Evolutionary conservation across 2,113 vertebrate species (phyloP).

Genomic region (Hyperopisus bebe): DNA sequence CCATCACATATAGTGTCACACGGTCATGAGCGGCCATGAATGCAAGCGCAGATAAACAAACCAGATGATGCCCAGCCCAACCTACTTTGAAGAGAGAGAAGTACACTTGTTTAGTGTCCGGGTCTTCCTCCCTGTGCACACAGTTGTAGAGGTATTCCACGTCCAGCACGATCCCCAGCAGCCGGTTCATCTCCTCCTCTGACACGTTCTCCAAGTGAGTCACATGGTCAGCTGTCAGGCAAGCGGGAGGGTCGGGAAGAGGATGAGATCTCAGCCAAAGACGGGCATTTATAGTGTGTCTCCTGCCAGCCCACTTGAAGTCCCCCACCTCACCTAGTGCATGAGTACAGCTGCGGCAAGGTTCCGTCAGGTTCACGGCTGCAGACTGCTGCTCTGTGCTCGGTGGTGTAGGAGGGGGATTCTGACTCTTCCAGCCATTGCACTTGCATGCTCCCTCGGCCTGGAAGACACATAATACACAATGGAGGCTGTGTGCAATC

Average conservation of each 20-base stretch:
- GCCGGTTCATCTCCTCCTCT: conserved; percentile 93
- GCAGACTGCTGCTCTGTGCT: conserved; percentile 79
- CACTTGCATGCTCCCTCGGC: conserved; percentile 96
- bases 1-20: not conserved
- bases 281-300: not conserved
- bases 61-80: not conserved
- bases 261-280: not conserved
- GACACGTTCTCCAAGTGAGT: conserved; percentile 93
- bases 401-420: conserved; percentile 88
- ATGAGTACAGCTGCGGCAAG: conserved; percentile 93
- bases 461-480: conserved; percentile 46
- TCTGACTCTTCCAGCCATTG: conserved; percentile 98
- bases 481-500: not conserved
- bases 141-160: conserved; percentile 96
- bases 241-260: not conserved
- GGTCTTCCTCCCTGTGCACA: conserved; percentile 96
- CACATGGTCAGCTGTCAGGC: conserved; percentile 80
- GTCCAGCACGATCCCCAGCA: conserved; percentile 89
- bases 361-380: conserved; percentile 75
- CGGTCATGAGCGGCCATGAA: not conserved
- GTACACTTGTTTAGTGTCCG: conserved; percentile 98
- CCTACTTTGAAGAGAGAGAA: conserved; percentile 98
- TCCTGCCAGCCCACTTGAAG: not conserved
- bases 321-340: conserved; percentile 69
- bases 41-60: not conserved